A percentile compares a stretch with the other conserved stretches of the same genome.
These are phyloP conservation scores for Spinus olivaceus DNA, from an alignment of 2,797 vertebrate species.

Conservation along the genomic window DNA sequence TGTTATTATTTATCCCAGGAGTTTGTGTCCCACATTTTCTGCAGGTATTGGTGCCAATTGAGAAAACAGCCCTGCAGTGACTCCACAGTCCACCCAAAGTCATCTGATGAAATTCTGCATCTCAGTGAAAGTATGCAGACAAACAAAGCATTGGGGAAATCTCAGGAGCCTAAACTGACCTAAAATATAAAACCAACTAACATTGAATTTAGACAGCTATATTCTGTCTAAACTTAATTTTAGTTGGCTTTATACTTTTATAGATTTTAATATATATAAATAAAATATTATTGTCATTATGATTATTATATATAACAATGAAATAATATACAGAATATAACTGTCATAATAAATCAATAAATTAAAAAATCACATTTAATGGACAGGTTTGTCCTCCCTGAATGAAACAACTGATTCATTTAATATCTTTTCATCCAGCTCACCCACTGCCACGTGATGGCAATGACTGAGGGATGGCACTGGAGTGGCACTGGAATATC, in stretches of 20 bases:
- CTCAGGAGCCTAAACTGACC: neutral
- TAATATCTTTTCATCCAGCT: neutral
- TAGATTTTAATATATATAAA: neutral
- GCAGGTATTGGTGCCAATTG: neutral
- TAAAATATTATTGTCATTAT: neutral
- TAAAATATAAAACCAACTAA: neutral
- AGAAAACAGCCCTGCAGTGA: neutral
- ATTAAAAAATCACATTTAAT: neutral
- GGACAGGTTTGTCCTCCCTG: neutral
- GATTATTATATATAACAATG: neutral
- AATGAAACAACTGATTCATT: neutral
- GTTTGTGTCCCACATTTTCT: neutral
- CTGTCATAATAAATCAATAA: neutral
- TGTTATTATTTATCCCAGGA: neutral
- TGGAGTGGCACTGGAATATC: neutral
- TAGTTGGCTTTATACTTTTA: neutral
- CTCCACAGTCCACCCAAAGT: neutral
- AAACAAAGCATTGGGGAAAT: neutral
- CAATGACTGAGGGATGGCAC: neutral
- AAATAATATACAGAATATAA: neutral
- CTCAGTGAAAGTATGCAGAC: neutral
- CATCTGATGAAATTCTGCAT: neutral
- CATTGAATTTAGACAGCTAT: neutral
- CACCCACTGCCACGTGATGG: neutral
- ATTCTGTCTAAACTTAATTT: neutral